Evolutionary conservation across 2,888 invertebrate genomes (phyloP), one percentile per base, ranked within the genome.

Genomic region (Conomelus anceps): DNA sequence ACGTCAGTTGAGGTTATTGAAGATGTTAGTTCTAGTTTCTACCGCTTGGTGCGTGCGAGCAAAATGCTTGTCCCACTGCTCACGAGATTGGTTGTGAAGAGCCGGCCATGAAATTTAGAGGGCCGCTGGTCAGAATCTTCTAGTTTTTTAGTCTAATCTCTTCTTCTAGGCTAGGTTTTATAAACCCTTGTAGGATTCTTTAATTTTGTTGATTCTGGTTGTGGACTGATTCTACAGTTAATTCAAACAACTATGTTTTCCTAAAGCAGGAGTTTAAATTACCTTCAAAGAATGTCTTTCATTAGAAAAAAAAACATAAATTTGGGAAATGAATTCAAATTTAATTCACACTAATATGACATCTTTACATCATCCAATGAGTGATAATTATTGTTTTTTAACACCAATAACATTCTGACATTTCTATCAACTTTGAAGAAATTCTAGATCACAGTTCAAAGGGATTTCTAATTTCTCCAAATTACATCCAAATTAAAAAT

Each of bases 71-170:
- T 90, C 88, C 87, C 90, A 90, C 90, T 89, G 90, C 90, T 90
- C 90, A 90, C 90, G 90, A 89, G 89, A 84, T 87, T 88, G 90
- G 90, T 90, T 90, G 90, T 90, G 90, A 90, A 88, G 88, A 88
- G 88, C 88, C 86, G 88, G 63, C n/a, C 63, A 7, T n/a, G n/a
- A 63, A n/a, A 6, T 13, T 63, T n/a, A 7, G 7, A 63, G 63
- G 63, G 63, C 63, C 63, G 63, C 63, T 20, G 63, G 63, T 63
- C 63, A 63, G 4, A 63, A 63, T 63, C 63, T 63, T 63, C 63
- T 63, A 63, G 63, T 20, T 63, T 63, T n/a, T 63, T 63, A n/a
- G 63, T 63, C 63, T 63, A 63, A 63, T 63, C 63, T n/a, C n/a
- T 34, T 17, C 34, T 63, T 63, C 63, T 63, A 63, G 63, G 63